These are phyloP conservation scores for Pagetopsis macropterus DNA, from an alignment of 2,797 vertebrate genomes.

Conservation along the genomic window DNA sequence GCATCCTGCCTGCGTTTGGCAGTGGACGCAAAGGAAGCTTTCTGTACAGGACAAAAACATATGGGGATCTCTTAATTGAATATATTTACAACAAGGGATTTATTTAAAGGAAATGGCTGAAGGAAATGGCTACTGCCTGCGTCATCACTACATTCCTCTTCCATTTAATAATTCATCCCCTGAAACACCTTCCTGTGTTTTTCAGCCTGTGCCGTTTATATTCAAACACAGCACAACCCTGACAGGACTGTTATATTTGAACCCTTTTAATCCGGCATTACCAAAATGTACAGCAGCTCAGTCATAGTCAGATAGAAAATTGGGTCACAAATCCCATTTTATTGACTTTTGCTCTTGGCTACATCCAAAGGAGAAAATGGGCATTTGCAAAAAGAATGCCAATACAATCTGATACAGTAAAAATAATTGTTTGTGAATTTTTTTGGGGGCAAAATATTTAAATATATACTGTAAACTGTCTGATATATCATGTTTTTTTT, in stretches of 20 bases:
- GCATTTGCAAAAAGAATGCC: constrained; percentile 8
- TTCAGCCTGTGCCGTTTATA: neutral
- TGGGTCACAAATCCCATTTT: constrained; percentile 19
- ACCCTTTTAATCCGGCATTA: neutral
- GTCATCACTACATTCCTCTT: neutral
- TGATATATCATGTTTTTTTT: neutral
- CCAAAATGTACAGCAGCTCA: neutral
- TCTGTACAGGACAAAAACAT: neutral
- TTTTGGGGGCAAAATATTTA: constrained; percentile 4
- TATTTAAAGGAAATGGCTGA: neutral
- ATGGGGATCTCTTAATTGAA: neutral
- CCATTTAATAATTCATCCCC: neutral
- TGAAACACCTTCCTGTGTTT: constrained; percentile 4
- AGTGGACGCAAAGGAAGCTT: constrained; percentile 2
- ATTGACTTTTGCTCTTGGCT: constrained; percentile 24
- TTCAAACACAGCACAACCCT: neutral
- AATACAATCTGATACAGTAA: neutral
- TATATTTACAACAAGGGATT: constrained; percentile 2
- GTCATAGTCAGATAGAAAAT: constrained; percentile 4
- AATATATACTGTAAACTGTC: neutral
- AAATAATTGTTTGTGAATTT: neutral
- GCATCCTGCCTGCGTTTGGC: neutral
- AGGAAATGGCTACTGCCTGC: neutral
- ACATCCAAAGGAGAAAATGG: constrained; percentile 9
- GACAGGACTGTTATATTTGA: neutral